Percentiles rank a stretch among this genome's conserved stretches.
Conservation (phyloP, 2,113 vertebrate genomes). For the Amphiprion ocellaris region DNA sequence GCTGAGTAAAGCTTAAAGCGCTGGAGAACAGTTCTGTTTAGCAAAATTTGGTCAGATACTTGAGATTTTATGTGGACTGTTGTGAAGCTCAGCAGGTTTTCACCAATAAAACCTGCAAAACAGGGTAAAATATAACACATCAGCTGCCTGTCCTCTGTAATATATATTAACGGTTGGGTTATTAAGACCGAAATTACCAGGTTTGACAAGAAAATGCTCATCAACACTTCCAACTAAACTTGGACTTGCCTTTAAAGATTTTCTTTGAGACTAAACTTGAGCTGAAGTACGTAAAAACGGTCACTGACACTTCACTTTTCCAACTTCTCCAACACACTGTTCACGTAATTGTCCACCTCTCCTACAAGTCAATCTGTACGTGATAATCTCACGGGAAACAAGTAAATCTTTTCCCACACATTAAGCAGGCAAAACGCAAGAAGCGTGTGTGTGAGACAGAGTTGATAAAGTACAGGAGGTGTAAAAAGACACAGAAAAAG, state of each 20-base stretch:
- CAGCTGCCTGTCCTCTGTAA: background rate
- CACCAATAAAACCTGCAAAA: background rate
- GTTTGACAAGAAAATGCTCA: conserved; percentile 17
- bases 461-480: conserved; percentile 21
- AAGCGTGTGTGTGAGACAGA: conserved; percentile 3
- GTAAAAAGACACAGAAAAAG: conserved; percentile 40
- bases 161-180: background rate
- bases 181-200: background rate
- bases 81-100: background rate
- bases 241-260: background rate
- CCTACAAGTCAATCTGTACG: conserved; percentile 11
- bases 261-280: background rate
- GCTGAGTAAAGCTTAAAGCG: background rate
- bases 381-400: conserved; percentile 43
- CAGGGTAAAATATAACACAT: background rate
- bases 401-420: conserved; percentile 9
- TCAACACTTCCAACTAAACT: background rate
- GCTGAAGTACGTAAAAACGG: background rate
- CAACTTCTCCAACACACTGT: background rate
- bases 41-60: background rate
- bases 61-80: background rate
- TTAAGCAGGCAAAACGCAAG: too few species aligned
- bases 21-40: background rate
- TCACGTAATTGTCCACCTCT: background rate
- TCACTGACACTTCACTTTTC: background rate